Evolutionary conservation across 2,888 invertebrate genomes (phyloP).

Genomic region (Melanchra persicariae): DNA sequence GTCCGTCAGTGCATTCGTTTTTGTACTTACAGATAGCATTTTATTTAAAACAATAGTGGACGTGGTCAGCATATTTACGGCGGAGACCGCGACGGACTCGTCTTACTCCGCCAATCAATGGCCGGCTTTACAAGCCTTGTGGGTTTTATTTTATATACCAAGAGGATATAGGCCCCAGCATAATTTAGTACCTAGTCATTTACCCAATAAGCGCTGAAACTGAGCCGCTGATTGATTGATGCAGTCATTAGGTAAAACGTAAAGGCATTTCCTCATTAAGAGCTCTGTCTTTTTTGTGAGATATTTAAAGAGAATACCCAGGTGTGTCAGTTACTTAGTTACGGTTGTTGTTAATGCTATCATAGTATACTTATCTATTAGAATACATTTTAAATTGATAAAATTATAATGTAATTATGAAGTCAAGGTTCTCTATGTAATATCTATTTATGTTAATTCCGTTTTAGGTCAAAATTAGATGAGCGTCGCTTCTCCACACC

Average conservation of each 20-base stretch:
- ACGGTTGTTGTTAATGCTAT: background rate
- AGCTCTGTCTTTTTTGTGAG: conserved; percentile 14
- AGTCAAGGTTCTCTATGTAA: background rate
- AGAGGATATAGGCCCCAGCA: conserved; percentile 34
- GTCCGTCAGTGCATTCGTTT: conserved; percentile 68
- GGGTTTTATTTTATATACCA: conserved; percentile 51
- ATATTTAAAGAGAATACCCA: background rate
- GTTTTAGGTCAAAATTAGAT: background rate
- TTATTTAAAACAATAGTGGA: conserved; percentile 84
- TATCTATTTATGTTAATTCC: background rate
- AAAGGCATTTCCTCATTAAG: conserved; percentile 36
- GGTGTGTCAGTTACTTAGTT: background rate
- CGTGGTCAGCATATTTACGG: conserved; percentile 78
- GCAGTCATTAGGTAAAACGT: conserved; percentile 44
- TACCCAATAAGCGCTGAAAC: conserved; percentile 39
- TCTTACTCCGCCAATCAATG: conserved; percentile 76
- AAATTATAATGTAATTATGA: background rate
- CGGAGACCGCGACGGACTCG: conserved; percentile 70
- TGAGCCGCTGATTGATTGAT: conserved; percentile 46
- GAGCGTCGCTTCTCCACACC: background rate
- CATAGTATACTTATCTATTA: background rate
- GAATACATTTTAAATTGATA: background rate
- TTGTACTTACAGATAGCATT: conserved; percentile 74
- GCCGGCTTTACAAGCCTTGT: conserved; percentile 48
- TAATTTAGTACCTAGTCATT: conserved; percentile 44